A percentile compares a stretch with the other conserved stretches of the same genome.
These are phyloP conservation scores for Chelon labrosus DNA, from an alignment of 2,797 vertebrate genomes.

Conservation along the genomic window DNA sequence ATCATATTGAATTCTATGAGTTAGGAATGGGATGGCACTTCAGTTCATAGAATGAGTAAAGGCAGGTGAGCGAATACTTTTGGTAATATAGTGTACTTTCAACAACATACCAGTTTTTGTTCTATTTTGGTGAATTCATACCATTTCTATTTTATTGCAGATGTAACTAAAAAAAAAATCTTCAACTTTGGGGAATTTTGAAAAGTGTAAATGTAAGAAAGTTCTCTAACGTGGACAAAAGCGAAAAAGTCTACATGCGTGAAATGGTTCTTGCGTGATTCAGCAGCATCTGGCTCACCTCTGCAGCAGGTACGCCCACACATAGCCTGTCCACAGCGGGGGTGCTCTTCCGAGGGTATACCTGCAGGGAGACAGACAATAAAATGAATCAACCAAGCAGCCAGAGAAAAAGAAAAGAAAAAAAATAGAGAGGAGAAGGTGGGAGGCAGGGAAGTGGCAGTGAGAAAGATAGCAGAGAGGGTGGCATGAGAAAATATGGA, in stretches of 20 bases:
- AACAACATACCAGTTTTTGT: not conserved
- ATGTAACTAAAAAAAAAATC: not conserved
- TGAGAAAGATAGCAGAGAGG: conserved; percentile 54
- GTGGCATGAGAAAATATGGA: conserved; percentile 71
- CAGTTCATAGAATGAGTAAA: too few species aligned
- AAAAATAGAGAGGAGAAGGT: conserved; percentile 22
- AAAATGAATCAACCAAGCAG: conserved; percentile 73
- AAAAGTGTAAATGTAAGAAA: not conserved
- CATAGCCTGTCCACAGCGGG: conserved; percentile 96
- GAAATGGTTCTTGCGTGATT: conserved; percentile 42
- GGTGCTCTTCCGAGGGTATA: conserved; percentile 92
- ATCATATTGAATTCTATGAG: too few species aligned
- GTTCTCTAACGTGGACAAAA: not conserved
- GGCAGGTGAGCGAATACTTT: too few species aligned
- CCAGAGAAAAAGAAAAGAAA: conserved; percentile 29
- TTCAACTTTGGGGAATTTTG: not conserved
- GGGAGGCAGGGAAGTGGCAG: conserved; percentile 30
- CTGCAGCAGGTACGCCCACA: conserved; percentile 92
- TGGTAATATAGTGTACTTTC: too few species aligned
- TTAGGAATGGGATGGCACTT: too few species aligned
- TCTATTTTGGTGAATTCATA: not conserved
- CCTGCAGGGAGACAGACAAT: conserved; percentile 82
- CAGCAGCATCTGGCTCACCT: conserved; percentile 84
- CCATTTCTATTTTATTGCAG: conserved; percentile 1
- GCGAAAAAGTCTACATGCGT: conserved; percentile 22